Conservation (phyloP, 2,113 vertebrate genomes). For the Alaudala cheleensis region DNA sequence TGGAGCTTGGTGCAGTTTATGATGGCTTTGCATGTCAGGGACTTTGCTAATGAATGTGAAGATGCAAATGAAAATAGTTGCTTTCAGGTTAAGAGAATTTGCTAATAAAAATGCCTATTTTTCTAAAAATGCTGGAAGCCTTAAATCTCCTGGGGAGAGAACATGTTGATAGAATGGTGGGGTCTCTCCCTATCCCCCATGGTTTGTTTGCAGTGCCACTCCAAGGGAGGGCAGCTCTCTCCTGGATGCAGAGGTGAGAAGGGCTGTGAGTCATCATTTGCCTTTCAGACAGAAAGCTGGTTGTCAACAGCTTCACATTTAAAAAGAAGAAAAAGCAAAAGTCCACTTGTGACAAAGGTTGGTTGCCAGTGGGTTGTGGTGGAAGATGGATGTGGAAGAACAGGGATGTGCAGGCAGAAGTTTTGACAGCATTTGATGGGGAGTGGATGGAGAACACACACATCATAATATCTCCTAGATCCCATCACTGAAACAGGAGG, state of each 20-base stretch:
- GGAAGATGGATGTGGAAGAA: neutral
- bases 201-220: neutral
- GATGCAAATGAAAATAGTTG: neutral
- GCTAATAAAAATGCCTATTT: neutral
- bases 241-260: neutral
- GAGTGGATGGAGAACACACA: neutral
- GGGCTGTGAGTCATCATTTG: neutral
- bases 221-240: neutral
- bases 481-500: neutral
- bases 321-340: neutral
- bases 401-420: rapidly evolving
- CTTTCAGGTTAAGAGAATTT: neutral
- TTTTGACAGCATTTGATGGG: neutral
- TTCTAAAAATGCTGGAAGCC: neutral
- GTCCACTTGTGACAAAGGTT: neutral
- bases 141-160: neutral
- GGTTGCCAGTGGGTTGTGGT: neutral
- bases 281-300: neutral
- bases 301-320: neutral
- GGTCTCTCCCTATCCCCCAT: rapidly evolving
- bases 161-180: rapidly evolving
- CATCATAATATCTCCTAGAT: neutral
- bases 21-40: neutral
- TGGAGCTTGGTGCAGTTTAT: neutral
- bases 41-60: neutral